Conservation (phyloP, 2,888 invertebrate genomes). For the Argyresthia goedartella region DNA sequence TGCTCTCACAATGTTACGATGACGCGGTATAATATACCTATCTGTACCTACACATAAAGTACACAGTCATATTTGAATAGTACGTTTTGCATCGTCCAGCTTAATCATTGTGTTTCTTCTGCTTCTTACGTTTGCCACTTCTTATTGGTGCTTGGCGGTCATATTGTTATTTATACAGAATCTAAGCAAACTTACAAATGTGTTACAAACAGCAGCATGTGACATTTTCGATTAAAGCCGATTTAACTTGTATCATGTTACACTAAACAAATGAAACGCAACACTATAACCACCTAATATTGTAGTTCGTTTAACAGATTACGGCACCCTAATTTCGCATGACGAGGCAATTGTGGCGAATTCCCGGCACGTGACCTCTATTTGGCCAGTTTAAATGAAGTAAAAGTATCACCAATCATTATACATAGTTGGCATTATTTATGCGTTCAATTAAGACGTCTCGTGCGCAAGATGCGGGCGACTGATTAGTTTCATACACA, state of each 20-base stretch:
- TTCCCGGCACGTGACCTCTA: conserved; percentile 61
- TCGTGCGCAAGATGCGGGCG: conserved; percentile 48
- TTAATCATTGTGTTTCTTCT: too few species aligned
- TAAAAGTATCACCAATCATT: conserved; percentile 49
- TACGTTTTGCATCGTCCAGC: too few species aligned
- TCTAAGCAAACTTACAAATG: too few species aligned
- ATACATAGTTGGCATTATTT: conserved; percentile 42
- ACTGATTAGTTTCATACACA: conserved; percentile 18
- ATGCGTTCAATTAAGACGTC: conserved; percentile 55
- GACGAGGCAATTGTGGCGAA: conserved; percentile 56
- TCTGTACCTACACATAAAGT: too few species aligned
- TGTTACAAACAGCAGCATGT: too few species aligned
- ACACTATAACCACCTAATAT: conserved; percentile 58
- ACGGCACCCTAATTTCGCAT: conserved; percentile 33
- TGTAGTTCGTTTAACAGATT: conserved; percentile 37
- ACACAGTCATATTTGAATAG: too few species aligned
- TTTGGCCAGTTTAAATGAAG: conserved; percentile 28
- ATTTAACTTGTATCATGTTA: conserved; percentile 19
- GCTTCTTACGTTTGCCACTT: too few species aligned
- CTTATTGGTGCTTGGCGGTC: too few species aligned
- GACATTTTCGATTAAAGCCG: not conserved
- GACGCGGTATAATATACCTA: not conserved
- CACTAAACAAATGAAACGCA: conserved; percentile 26
- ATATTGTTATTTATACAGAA: too few species aligned
- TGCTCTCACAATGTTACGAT: not conserved